Evolutionary conservation across 2,888 invertebrate species (phyloP), one percentile per base, ranked within the genome.

Genomic region (Phaonia tiefii): DNA sequence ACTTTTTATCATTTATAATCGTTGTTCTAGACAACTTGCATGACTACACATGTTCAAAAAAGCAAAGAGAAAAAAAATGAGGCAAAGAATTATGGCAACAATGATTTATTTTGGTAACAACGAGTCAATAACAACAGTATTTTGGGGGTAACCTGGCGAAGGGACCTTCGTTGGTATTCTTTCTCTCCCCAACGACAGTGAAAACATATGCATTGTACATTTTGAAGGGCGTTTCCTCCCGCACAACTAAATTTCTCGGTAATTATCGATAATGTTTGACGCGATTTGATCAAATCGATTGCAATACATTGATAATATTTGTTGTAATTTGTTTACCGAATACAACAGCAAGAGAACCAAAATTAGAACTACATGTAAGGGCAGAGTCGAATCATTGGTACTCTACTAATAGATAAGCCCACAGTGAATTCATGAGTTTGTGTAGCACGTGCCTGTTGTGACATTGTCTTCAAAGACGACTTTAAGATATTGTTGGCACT

Each of bases 41-140:
- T 31, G 31, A 31, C 31, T 31, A 31, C 31, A 31, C 8, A 8
- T 31, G 31, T 31, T 31, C 31, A 3, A 31, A 31, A 31, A 31
- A 31, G 8, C 3, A 31, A 31, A 31, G 4, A 31, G 8, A 31
- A 31, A 31, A 31, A 31, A 31, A 3, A 5, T 31, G 3, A 31
- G 31, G 31, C 31, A 11, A 46, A 46, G 15, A 60, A 66, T 75
- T 65, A 65, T 79, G 58, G 58, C 75, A 75, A 71, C 79, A 75
- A 65, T 49, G 49, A 79, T 39, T 71, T 75, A 71, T 75, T 75
- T 79, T 66, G 49, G 44, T 79, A 79, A 75, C 67, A 75, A 75
- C 31, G 56, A 49, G 31, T 31, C 39, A 11, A 51, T 74, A 31
- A 58, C n/a, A 44, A 44, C 44, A 46, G 17, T 15, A 46, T 46